Conservation (phyloP, 2,797 vertebrate species). For the Diplodus sargus region DNA sequence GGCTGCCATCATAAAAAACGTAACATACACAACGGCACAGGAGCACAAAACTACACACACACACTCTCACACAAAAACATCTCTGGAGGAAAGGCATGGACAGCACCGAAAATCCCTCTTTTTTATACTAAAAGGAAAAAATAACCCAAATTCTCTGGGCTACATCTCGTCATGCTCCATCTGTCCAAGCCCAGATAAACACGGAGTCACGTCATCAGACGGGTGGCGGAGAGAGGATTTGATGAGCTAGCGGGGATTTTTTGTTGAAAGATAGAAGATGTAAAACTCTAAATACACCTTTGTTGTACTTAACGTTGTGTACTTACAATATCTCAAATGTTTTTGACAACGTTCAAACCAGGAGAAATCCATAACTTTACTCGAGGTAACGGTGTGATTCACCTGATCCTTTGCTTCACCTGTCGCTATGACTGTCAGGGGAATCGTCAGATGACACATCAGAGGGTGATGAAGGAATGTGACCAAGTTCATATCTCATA, state of each 20-base stretch:
- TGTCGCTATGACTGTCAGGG: no score
- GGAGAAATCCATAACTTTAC: no score
- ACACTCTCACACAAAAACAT: slow-evolving; percentile 28
- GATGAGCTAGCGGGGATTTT: slow-evolving; percentile 27
- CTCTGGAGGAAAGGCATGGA: slow-evolving; percentile 11
- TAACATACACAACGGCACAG: slow-evolving; percentile 47
- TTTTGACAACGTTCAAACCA: no score
- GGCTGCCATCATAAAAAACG: slow-evolving; percentile 61
- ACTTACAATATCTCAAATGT: no score
- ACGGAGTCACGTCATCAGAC: slow-evolving; percentile 23
- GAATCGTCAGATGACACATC: no score
- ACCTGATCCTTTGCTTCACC: no score
- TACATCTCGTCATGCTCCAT: slow-evolving; percentile 48
- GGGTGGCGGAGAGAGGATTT: background rate
- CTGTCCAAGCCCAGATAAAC: slow-evolving; percentile 21
- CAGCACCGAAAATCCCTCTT: slow-evolving; percentile 36
- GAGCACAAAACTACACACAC: slow-evolving; percentile 39
- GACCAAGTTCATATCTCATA: no score
- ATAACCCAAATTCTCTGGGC: slow-evolving; percentile 21
- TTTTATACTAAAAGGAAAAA: slow-evolving; percentile 34
- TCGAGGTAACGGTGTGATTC: no score
- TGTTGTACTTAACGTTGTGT: no score
- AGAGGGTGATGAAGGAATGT: no score
- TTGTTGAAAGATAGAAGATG: slow-evolving; percentile 6
- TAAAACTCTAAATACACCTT: no score